A percentile compares a stretch with the other conserved stretches of the same genome.
Evolutionary conservation across 1,140 invertebrate genomes (phyloP).

Genomic region (Oppia nitens): DNA sequence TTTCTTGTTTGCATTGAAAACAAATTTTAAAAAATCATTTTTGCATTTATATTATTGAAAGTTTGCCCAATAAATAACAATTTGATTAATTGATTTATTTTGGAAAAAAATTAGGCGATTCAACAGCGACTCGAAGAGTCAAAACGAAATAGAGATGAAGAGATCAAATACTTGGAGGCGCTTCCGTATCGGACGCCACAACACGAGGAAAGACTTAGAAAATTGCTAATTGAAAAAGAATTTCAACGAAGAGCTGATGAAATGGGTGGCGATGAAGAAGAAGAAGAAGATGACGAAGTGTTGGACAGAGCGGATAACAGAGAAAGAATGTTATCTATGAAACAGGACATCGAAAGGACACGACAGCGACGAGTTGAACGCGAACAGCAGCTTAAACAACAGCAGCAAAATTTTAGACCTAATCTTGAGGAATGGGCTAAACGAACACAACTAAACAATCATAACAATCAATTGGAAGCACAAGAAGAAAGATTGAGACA

Average conservation of each 20-base stretch:
- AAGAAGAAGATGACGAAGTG: constrained; percentile 34
- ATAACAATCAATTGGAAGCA: constrained; percentile 12
- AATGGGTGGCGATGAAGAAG: constrained; percentile 55
- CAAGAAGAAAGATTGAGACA: constrained; percentile 18
- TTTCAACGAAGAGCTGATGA: constrained; percentile 71
- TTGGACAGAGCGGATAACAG: constrained; percentile 19
- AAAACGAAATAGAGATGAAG: constrained; percentile 56
- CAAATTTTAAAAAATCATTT: no score
- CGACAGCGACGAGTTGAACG: constrained; percentile 23
- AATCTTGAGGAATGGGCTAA: constrained; percentile 1
- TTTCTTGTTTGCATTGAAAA: no score
- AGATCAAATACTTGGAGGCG: constrained; percentile 54
- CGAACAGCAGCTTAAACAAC: constrained; percentile 20
- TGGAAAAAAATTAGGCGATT: constrained; percentile 43
- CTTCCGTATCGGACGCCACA: constrained; percentile 48
- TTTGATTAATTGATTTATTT: no score
- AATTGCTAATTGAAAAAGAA: constrained; percentile 63
- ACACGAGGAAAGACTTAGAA: constrained; percentile 68
- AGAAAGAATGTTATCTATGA: constrained; percentile 22
- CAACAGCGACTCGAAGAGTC: constrained; percentile 49
- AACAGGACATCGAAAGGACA: constrained; percentile 29
- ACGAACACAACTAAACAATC: not conserved
- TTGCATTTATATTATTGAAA: no score
- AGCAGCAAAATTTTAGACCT: not conserved
- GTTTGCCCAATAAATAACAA: no score